These are phyloP conservation scores for Apis mellifera DNA, from an alignment of 1,140 invertebrate species.

Conservation along the genomic window Amel_HAv3.1 CM009940.2:11644001-11644500, in stretches of 20 bases:
- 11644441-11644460: conserved; percentile 3
- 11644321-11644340: not conserved
- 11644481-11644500: conserved; percentile 12
- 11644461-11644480: conserved; percentile 33
- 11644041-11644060: not conserved
- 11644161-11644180: not conserved
- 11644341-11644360: not conserved
- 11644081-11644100: not conserved
- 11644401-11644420: conserved; percentile 15
- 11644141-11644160: conserved; percentile 11
- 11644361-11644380: not conserved
- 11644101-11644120: not conserved
- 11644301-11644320: not conserved
- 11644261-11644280: not conserved
- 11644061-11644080: not conserved
- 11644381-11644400: not conserved
- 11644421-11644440: conserved; percentile 11
- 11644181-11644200: conserved; percentile 2
- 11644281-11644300: not conserved
- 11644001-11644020: not conserved
- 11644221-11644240: not conserved
- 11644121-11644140: not conserved
- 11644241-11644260: not conserved
- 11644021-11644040: not conserved
- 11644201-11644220: not conserved